Base-by-base conservation (phyloP, 2,113 vertebrate species). In the Callorhinus ursinus region DNA sequence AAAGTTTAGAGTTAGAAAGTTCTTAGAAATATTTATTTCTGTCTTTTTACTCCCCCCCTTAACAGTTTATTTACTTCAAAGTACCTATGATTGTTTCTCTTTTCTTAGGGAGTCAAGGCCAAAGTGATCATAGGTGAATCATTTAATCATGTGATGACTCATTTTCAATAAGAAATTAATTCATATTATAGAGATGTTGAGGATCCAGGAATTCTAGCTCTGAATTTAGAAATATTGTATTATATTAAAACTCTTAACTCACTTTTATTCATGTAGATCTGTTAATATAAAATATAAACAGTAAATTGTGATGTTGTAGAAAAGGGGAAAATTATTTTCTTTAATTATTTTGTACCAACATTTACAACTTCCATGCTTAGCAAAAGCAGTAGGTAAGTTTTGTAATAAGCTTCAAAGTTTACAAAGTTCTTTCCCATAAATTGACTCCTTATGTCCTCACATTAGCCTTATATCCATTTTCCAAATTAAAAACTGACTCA, bases 131-230 rank as follows among this genome's bases (percentile, higher is more conserved):
- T 31, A 87, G 28, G 19, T 80, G 24, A 96, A 76, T 81, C 53
- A 63, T 28, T 84, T 89, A 88, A 83, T 83, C 53, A 96, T 5
- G 88, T 33, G 15, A 33, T 84, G 4, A 19, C 53, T 74, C 39
- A 92, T 89, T 96, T 96, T 74, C 63, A 85, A 31, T 51, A 94
- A 91, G 6, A 88, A 80, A 94, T 81, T 59, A 93, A 90, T 74
- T 92, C 9, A 57, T 80, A 57, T 72, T 59, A 74, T 88, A 24
- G 55, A 92, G 61, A 94, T 79, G 10, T 9, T 79, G 13, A 84
- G 10, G 55, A 80, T 36, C 7, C 26, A 85, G 10, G 16, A 67
- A 53, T 81, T 28, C 69, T 31, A 57, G 11, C 39, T 92, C 49
- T 49, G 55, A 81, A 51, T 33, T 89, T 61, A 92, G 86, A 92